Conservation (phyloP, 2,113 vertebrate genomes). For the Sigmodon hispidus region DNA sequence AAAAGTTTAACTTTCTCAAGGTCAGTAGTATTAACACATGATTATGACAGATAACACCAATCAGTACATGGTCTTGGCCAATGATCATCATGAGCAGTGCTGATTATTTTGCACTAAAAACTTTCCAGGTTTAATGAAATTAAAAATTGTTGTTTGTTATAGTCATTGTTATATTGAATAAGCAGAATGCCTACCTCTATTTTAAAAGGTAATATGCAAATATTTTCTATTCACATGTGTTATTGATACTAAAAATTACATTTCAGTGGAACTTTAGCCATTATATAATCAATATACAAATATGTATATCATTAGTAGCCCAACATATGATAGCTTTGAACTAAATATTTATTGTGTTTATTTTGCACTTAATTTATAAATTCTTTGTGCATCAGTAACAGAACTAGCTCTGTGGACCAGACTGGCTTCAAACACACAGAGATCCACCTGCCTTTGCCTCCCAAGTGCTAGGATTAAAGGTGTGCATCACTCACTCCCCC, state of each 20-base stretch:
- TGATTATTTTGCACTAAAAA: slow-evolving; percentile 6
- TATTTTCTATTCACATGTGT: not conserved
- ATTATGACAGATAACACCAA: not conserved
- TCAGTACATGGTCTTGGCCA: not conserved
- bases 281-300: slow-evolving; percentile 26
- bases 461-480: too few relatives aligned
- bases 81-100: not conserved
- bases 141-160: not conserved
- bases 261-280: not conserved
- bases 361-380: not conserved
- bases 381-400: not conserved
- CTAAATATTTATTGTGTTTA: not conserved
- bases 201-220: slow-evolving; percentile 45
- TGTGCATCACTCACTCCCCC: too few relatives aligned
- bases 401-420: too few relatives aligned
- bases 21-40: not conserved
- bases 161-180: not conserved
- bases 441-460: too few relatives aligned
- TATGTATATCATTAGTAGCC: not conserved
- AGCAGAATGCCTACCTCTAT: not conserved
- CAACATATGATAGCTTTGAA: not conserved
- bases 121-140: not conserved
- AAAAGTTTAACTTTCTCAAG: slow-evolving; percentile 12
- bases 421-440: too few relatives aligned
- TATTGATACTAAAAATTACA: not conserved